Evolutionary conservation across 1,140 invertebrate genomes (phyloP).

Genomic region (Zaprionus vittiger): DNA sequence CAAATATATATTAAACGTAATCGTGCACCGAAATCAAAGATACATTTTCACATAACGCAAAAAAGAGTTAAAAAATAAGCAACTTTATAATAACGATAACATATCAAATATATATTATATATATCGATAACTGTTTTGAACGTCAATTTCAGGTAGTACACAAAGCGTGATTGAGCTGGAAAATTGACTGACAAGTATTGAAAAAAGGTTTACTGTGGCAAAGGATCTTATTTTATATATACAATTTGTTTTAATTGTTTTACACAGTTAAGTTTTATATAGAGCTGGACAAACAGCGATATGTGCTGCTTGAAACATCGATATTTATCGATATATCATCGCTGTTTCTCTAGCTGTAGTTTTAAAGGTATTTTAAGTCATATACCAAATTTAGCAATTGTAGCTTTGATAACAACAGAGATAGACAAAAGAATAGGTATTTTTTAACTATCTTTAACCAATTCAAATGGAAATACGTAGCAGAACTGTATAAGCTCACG

Average conservation of each 20-base stretch:
- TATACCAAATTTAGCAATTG: not conserved
- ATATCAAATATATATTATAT: not conserved
- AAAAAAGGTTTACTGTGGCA: not conserved
- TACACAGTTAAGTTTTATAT: not conserved
- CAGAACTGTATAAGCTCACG: not conserved
- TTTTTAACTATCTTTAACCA: not conserved
- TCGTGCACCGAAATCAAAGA: slow-evolving; percentile 20
- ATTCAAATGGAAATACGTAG: not conserved
- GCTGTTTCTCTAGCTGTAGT: too few species aligned
- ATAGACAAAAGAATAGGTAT: not conserved
- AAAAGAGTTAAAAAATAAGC: not conserved
- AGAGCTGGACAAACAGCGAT: not conserved
- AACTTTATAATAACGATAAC: not conserved
- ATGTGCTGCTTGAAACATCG: too few species aligned
- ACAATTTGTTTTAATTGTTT: not conserved
- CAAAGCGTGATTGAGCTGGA: not conserved
- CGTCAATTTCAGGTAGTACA: not conserved
- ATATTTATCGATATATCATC: too few species aligned
- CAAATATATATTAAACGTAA: slow-evolving; percentile 10
- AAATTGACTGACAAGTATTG: not conserved
- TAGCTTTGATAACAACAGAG: not conserved
- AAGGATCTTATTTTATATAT: not conserved
- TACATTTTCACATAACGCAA: slow-evolving; percentile 8
- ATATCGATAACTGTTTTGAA: slow-evolving; percentile 1
- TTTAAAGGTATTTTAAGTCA: not conserved